These are phyloP conservation scores for Cryptotermes secundus DNA, from an alignment of 1,140 invertebrate species.

Conservation along the genomic window DNA sequence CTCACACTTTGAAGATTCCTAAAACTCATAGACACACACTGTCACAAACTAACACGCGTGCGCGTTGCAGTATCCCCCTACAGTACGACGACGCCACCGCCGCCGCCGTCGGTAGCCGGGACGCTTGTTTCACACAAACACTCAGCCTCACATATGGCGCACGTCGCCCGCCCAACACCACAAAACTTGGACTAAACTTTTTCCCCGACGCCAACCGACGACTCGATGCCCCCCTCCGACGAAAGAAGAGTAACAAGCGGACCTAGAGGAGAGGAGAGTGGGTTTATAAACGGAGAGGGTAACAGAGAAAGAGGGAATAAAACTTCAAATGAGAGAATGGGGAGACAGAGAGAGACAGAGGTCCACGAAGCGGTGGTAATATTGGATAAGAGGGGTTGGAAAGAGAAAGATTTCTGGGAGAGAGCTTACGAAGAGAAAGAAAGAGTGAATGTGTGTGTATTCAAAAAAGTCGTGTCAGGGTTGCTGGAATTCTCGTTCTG, in stretches of 20 bases:
- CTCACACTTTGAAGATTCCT: background rate
- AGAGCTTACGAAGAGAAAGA: background rate
- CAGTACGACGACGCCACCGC: no score
- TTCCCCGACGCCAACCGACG: slow-evolving; percentile 7
- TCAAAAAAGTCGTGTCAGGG: slow-evolving; percentile 11
- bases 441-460: background rate
- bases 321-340: slow-evolving; percentile 8
- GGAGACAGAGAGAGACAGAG: background rate
- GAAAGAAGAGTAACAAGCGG: slow-evolving; percentile 15
- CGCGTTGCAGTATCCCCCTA: background rate
- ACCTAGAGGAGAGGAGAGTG: background rate
- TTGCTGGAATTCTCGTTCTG: background rate
- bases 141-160: slow-evolving; percentile 21
- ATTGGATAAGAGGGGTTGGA: background rate
- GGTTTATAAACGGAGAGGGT: slow-evolving; percentile 14
- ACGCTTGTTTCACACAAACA: slow-evolving; percentile 18
- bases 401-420: background rate
- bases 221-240: background rate
- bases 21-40: slow-evolving; percentile 3
- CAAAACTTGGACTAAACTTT: slow-evolving; percentile 32
- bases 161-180: slow-evolving; percentile 22
- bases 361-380: background rate
- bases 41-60: background rate
- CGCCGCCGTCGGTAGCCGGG: slow-evolving; percentile 2
- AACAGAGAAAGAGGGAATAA: slow-evolving; percentile 7